A percentile compares a stretch with the other conserved stretches of the same genome.
These are phyloP conservation scores for Machimus rusticus DNA, from an alignment of 2,888 invertebrate genomes.

Conservation along the genomic window DNA sequence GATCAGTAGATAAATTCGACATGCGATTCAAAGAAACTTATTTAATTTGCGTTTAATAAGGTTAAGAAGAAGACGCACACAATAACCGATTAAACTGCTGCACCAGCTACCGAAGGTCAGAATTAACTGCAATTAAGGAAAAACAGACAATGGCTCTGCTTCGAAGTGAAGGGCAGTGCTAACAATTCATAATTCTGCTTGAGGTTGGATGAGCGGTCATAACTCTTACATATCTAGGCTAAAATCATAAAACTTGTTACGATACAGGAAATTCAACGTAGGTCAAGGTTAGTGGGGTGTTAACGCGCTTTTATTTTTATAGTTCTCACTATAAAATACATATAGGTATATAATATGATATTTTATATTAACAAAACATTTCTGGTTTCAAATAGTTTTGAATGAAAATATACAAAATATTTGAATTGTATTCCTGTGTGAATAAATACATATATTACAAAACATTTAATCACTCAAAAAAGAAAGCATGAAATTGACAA, in stretches of 20 bases:
- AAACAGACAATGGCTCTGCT: background rate
- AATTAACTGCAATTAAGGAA: background rate
- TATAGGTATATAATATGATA: too few species aligned
- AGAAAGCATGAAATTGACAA: too few species aligned
- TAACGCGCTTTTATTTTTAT: background rate
- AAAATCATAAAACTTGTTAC: background rate
- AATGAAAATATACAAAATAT: too few species aligned
- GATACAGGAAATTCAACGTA: background rate
- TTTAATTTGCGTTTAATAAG: slow-evolving; percentile 3
- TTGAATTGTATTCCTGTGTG: too few species aligned
- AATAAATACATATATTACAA: too few species aligned
- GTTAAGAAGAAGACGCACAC: background rate
- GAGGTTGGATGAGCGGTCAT: background rate
- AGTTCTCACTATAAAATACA: background rate
- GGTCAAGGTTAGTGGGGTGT: background rate
- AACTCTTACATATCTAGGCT: background rate
- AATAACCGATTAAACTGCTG: background rate
- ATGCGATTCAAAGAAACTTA: background rate
- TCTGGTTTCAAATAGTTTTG: too few species aligned
- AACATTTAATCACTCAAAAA: too few species aligned
- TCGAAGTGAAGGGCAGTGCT: background rate
- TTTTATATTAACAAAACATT: too few species aligned
- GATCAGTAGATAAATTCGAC: background rate
- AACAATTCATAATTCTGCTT: background rate
- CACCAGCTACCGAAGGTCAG: background rate